A percentile compares a stretch with the other conserved stretches of the same genome.
Conservation (phyloP, 2,888 invertebrate species). For the Caenorhabditis sp. region DNA sequence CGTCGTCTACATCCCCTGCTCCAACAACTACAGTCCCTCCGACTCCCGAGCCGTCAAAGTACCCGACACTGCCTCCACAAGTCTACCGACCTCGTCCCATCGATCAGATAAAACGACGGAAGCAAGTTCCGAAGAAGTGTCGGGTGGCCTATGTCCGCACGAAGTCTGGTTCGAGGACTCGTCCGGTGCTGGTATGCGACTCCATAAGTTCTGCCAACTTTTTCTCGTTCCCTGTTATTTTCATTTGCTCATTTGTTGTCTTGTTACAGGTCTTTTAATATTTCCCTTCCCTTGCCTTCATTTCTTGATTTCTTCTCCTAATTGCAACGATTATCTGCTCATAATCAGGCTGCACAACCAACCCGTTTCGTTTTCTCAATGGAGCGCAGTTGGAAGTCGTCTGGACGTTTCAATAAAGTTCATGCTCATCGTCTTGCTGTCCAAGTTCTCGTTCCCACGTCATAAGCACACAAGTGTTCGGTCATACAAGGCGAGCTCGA, state of each 20-base stretch:
- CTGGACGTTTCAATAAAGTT: no score
- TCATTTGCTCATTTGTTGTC: constrained; percentile 45
- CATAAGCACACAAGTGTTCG: constrained; percentile 23
- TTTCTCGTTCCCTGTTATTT: constrained; percentile 11
- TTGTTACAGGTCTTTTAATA: constrained; percentile 48
- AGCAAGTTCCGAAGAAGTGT: constrained; percentile 57
- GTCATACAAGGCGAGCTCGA: no score
- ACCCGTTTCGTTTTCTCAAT: no score
- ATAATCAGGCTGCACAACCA: no score
- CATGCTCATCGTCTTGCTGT: no score
- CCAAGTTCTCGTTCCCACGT: constrained; percentile 28
- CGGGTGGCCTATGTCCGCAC: constrained; percentile 62
- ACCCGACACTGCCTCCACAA: constrained; percentile 54
- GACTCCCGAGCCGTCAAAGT: constrained; percentile 38
- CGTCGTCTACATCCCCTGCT: constrained; percentile 45
- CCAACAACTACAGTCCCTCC: constrained; percentile 45
- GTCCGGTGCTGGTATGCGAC: constrained; percentile 58
- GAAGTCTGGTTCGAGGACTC: constrained; percentile 62
- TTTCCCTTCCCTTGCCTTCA: constrained; percentile 1
- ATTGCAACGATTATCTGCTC: no score
- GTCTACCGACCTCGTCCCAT: constrained; percentile 54
- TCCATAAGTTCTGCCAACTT: not conserved
- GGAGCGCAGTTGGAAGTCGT: no score
- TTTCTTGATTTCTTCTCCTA: not conserved
- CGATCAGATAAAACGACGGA: constrained; percentile 52